A percentile compares a stretch with the other conserved stretches of the same genome.
Conservation (phyloP, 2,888 invertebrate species). For the Plagiodera versicolora region DNA sequence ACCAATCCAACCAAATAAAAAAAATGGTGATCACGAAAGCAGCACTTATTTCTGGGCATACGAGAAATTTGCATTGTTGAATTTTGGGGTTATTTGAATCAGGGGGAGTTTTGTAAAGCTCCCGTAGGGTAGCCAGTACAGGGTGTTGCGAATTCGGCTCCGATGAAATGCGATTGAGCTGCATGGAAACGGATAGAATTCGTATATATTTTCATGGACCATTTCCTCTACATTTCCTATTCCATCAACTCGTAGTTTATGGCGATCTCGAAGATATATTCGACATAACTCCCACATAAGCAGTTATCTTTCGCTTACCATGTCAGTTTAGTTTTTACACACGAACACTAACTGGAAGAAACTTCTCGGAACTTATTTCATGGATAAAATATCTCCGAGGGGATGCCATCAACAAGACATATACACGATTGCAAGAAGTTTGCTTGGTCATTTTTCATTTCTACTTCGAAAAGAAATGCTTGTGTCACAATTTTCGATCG, state of each 20-base stretch:
- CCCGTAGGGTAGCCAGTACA: too few species aligned
- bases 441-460: not conserved
- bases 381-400: not conserved
- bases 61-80: not conserved
- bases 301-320: not conserved
- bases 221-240: too few species aligned
- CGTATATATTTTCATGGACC: too few species aligned
- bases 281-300: not conserved
- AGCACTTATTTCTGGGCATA: not conserved
- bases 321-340: not conserved
- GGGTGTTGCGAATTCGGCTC: not conserved
- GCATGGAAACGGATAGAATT: too few species aligned
- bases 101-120: not conserved
- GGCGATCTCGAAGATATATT: not conserved
- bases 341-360: not conserved
- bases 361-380: not conserved
- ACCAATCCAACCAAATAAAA: not conserved
- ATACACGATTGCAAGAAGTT: slow-evolving; percentile 4
- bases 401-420: not conserved
- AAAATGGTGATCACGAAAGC: not conserved
- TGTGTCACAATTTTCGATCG: slow-evolving; percentile 22
- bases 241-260: too few species aligned
- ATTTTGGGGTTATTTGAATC: not conserved
- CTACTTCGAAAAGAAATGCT: slow-evolving; percentile 10
- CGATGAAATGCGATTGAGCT: too few species aligned